Base-by-base conservation (phyloP, 2,797 vertebrate genomes). In the Anabas testudineus region DNA sequence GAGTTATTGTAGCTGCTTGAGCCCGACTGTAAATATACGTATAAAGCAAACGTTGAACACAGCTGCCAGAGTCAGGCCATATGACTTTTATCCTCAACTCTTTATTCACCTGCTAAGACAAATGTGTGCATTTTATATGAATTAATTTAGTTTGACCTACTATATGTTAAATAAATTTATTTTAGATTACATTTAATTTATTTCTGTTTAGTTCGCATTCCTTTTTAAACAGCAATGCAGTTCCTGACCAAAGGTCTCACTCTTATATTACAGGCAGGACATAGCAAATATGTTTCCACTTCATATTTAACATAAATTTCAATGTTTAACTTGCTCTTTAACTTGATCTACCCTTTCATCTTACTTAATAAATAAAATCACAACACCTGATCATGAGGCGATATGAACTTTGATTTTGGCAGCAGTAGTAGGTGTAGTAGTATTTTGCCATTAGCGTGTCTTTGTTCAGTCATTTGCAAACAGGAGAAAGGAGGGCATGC, bases 1-100 rank as follows among this genome's bases (percentile, higher is more conserved):
- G 67, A 67, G 21, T 76, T 68, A 72, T 60, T 64, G 39, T 32
- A 22, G 48, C 63, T 32, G 58, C 53, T 48, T 43, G 37, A 59
- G 47, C 37, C 54, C 1, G 9, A 30, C 30, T 42, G 19, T 56
- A 61, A 72, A 74, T 22, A 45, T 39, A n/a, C n/a, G n/a, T n/a
- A 37, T 71, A 5, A 74, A 30, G 14, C 16, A 3, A 39, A 15
- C 24, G 41, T 55, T 64, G n/a, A 32, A n/a, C 47, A 15, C 42
- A 36, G 19, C 52, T 53, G 22, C 48, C 26, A 28, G 42, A 66
- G 37, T 59, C 43, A 39, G 58, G 42, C 48, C 22, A 19, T 53
- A 45, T 57, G 64, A 59, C 19, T 59, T 74, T 67, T 61, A 65
- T 70, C 48, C 42, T 47, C 18, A 28, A 53, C 7, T 2, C n/a